These are phyloP conservation scores for Barbus barbus DNA, from an alignment of 2,113 vertebrate genomes.

Conservation along the genomic window DNA sequence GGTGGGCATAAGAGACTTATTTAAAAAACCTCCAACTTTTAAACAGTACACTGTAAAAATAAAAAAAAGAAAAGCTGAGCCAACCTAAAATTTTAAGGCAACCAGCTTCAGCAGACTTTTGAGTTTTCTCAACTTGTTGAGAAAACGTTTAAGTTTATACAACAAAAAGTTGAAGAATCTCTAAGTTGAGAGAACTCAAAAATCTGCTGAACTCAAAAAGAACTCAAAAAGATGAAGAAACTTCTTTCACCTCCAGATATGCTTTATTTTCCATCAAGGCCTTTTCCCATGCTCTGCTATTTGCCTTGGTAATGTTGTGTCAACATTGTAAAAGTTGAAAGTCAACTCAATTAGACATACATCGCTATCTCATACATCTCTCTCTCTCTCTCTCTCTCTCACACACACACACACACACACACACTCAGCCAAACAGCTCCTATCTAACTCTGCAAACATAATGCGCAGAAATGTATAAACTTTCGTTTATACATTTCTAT, in stretches of 20 bases:
- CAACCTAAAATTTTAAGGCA: too few relatives aligned
- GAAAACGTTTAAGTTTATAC: too few relatives aligned
- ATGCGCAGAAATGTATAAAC: background rate
- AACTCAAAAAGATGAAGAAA: too few relatives aligned
- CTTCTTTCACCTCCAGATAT: constrained; percentile 13
- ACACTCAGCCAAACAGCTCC: background rate
- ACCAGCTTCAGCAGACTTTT: too few relatives aligned
- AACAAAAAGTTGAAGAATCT: too few relatives aligned
- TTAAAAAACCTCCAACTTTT: too few relatives aligned
- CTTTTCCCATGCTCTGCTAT: constrained; percentile 19
- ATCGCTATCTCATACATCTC: background rate
- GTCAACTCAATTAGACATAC: background rate
- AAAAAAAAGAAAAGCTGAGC: too few relatives aligned
- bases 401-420: background rate
- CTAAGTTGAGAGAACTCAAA: too few relatives aligned
- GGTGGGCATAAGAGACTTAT: too few relatives aligned
- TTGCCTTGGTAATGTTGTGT: constrained; percentile 28
- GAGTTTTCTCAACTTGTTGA: too few relatives aligned
- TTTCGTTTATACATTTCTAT: background rate
- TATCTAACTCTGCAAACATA: constrained; percentile 2
- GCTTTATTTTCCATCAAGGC: background rate
- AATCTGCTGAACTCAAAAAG: too few relatives aligned
- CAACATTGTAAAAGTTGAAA: constrained; percentile 36
- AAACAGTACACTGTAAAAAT: too few relatives aligned
- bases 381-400: background rate